Base-by-base conservation (phyloP, 2,113 vertebrate species). In the Ornithorhynchus anatinus region DNA sequence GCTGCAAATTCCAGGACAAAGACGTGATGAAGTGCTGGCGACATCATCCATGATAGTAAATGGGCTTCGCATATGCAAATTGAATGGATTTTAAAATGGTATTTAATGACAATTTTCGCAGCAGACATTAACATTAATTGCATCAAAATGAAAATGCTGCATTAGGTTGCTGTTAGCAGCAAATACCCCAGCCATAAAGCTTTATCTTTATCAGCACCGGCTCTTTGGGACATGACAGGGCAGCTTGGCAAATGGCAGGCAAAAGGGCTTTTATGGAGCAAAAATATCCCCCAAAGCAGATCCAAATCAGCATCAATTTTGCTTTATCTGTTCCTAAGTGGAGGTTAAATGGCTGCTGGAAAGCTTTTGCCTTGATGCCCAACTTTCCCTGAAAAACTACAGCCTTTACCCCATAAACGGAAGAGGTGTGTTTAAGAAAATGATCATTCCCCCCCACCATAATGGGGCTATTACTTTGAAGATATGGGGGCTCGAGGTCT, bases 31-130 rank as follows among this genome's bases (percentile, higher is more conserved):
- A 92, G n/a, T 0, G 66, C 84, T 1, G 6, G 1, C 27, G 62
- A 16, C 71, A 91, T 92, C 84, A 81, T 71, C 83, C 70, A 14
- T 82, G 89, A 92, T 90, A 81, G 87, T 75, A 89, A 94, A 92
- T 91, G 91, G 92, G 88, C 86, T 92, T 86, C 90, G 89, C 91
- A 86, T 93, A 94, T 94, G 94, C 90, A 94, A 94, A 94, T 94
- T 92, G 92, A 94, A 94, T 94, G 92, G 91, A 92, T 94, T 94
- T 95, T 93, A 95, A 95, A 95, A 94, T 93, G 94, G 92, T 94
- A 91, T 94, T 95, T 94, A 95, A 95, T 93, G 93, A 93, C 91
- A 88, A 90, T 94, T 94, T 93, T 93, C 92, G 88, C 91, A 74
- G 91, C 80, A 65, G 90, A 84, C 92, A 90, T 94, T 93, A 92